Evolutionary conservation across 2,113 vertebrate species (phyloP), one percentile per base, ranked within the genome.

Genomic region (Phylloscopus trochiloides): DNA sequence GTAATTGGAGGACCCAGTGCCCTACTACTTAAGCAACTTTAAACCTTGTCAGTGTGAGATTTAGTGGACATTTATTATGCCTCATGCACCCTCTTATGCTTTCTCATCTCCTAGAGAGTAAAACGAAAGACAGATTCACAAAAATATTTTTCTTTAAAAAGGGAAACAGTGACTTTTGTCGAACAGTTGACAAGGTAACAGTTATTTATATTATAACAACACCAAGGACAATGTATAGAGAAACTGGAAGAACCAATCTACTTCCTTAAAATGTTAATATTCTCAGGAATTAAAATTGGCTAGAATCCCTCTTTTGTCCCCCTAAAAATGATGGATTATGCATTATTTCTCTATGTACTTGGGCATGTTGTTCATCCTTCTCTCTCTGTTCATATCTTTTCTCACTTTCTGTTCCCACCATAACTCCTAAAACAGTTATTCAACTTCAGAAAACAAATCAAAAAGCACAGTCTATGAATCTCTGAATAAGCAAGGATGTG

Each of bases 1-100:
- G 10, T 14, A 82, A 40, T 61, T 50, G 14, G 21, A 31, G 8
- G 10, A 79, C 19, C 2, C 25, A 71, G 12, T 11, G 18, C 43
- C 48, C 15, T 63, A 40, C 17, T 54, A n/a, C 22, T 65, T 25
- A 29, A 78, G 51, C 22, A 70, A 54, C 34, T 50, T 74, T 11
- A 54, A 67, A 71, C 32, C 12, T 47, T 11, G 10, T 18, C 52
- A 54, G 8, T 29, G 22, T 58, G 75, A 92, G 28, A 42, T n/a
- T 78, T 24, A 54, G 36, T 19, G 25, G 18, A 65, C 11, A 43
- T 59, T 62, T 71, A 24, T 14, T 52, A 21, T 19, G 6, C 4
- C 14, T 70, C 42, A 66, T 32, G 31, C 13, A 71, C 12, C 7
- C 16, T 78, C n/a, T 45, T 50, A 61, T 0, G 0, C 12, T 11